Conservation (phyloP, 2,797 vertebrate genomes). For the Hippopotamyrus pictus region DNA sequence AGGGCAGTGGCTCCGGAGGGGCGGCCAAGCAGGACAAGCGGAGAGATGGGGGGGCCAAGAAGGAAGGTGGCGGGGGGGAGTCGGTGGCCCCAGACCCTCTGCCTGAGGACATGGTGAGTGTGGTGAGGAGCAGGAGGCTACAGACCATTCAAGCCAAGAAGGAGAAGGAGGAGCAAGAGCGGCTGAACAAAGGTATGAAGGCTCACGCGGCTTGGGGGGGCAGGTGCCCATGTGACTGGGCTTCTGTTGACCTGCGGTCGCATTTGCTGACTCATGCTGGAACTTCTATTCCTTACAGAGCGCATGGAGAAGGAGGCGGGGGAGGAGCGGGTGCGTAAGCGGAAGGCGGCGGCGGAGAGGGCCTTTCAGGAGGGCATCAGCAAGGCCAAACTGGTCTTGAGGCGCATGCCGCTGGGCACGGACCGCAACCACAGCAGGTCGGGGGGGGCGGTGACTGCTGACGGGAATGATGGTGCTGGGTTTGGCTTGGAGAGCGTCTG, state of each 20-base stretch:
- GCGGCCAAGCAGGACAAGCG: conserved; percentile 71
- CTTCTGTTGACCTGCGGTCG: background rate
- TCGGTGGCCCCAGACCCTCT: conserved; percentile 57
- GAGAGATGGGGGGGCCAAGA: conserved; percentile 45
- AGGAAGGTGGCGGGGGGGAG: conserved; percentile 41
- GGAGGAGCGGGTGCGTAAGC: conserved; percentile 80
- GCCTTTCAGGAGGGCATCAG: conserved; percentile 88
- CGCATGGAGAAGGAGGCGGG: conserved; percentile 88
- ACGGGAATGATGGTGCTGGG: background rate
- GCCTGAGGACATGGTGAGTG: conserved; percentile 87
- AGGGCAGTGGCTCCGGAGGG: conserved; percentile 44
- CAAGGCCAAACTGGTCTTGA: conserved; percentile 82
- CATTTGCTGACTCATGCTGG: background rate
- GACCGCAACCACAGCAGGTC: conserved; percentile 94
- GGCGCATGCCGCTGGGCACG: conserved; percentile 81
- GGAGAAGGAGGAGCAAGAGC: conserved; percentile 84
- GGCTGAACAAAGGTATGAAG: conserved; percentile 79
- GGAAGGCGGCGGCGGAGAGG: conserved; percentile 78
- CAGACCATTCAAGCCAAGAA: conserved; percentile 89
- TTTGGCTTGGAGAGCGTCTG: background rate
- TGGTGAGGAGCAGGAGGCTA: conserved; percentile 86
- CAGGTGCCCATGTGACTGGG: background rate
- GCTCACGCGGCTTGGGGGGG: background rate
- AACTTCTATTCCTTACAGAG: conserved; percentile 54
- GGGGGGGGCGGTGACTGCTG: conserved; percentile 12